phyloP scores from a whole-genome alignment of 2,797 vertebrate genomes.

The Trichosurus vulpecula region DNA sequence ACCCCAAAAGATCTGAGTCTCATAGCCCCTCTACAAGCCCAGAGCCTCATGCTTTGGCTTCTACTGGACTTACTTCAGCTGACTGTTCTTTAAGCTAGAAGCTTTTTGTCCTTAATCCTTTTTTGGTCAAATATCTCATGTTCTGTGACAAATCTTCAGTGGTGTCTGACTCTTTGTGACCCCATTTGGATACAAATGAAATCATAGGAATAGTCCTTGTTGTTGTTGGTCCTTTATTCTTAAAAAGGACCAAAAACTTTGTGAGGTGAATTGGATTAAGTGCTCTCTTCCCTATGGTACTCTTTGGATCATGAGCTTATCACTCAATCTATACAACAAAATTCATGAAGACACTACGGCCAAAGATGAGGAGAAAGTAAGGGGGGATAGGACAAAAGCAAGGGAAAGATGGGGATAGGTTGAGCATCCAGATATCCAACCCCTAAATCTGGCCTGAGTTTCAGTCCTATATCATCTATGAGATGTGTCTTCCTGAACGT shows the following conservation, averaged over 20 bases:
- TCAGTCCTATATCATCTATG: neutral
- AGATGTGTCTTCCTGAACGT: conserved; percentile 29
- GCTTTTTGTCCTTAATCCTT: neutral
- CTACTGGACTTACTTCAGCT: neutral
- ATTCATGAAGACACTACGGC: conserved; percentile 78
- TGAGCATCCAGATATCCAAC: too few species aligned
- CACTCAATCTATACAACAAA: conserved; percentile 71
- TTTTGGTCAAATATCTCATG: neutral
- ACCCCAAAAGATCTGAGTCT: neutral
- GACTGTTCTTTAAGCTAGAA: neutral
- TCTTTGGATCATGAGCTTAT: conserved; percentile 71
- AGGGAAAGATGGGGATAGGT: conserved; percentile 70
- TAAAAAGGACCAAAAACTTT: too few species aligned
- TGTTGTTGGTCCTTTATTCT: too few species aligned
- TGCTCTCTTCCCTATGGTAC: conserved; percentile 51
- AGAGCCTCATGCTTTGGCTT: neutral
- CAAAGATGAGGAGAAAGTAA: conserved; percentile 75
- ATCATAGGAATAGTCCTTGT: too few species aligned
- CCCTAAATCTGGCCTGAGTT: conserved; percentile 5
- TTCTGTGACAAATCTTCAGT: neutral
- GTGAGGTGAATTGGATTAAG: too few species aligned
- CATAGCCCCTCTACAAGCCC: neutral
- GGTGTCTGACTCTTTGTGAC: too few species aligned
- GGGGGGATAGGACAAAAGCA: conserved; percentile 57
- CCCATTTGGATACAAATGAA: too few species aligned